phyloP scores from a whole-genome alignment of 2,888 invertebrate species.

The Mythimna loreyi region DNA sequence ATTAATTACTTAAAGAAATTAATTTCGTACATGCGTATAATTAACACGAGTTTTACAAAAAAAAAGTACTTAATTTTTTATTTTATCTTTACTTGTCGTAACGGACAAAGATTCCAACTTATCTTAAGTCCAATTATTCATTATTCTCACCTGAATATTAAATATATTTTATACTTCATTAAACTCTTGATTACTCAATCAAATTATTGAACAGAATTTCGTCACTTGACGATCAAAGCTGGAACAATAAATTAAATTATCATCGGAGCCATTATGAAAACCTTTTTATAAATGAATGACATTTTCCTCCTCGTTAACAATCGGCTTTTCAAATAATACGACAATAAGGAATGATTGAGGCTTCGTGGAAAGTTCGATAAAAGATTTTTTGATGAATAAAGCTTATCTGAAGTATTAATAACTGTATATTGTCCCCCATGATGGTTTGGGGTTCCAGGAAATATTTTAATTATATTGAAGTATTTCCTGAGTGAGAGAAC shows the following conservation, averaged over 20 bases:
- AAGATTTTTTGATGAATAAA: neutral
- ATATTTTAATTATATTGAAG: too few relatives aligned
- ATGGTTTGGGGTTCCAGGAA: too few relatives aligned
- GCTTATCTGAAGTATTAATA: too few relatives aligned
- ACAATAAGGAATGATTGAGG: constrained; percentile 19
- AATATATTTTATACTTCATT: neutral
- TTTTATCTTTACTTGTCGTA: too few relatives aligned
- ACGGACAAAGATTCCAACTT: neutral
- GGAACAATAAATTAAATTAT: constrained; percentile 1
- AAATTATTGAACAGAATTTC: constrained; percentile 9
- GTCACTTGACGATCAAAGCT: neutral
- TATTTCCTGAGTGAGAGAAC: too few relatives aligned
- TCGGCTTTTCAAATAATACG: constrained; percentile 14
- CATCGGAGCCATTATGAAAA: constrained; percentile 5
- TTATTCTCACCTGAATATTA: neutral
- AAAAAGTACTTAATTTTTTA: too few relatives aligned
- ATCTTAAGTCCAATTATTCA: neutral
- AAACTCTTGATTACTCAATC: neutral
- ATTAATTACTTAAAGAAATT: too few relatives aligned
- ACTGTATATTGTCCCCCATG: too few relatives aligned
- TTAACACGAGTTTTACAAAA: too few relatives aligned
- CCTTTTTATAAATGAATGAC: neutral
- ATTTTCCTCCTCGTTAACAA: constrained; percentile 15
- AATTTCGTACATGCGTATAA: too few relatives aligned
- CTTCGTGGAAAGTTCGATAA: neutral